Percentiles rank a stretch among this genome's conserved stretches.
phyloP scores from a whole-genome alignment of 2,888 invertebrate genomes.

The Pterostichus niger region DNA sequence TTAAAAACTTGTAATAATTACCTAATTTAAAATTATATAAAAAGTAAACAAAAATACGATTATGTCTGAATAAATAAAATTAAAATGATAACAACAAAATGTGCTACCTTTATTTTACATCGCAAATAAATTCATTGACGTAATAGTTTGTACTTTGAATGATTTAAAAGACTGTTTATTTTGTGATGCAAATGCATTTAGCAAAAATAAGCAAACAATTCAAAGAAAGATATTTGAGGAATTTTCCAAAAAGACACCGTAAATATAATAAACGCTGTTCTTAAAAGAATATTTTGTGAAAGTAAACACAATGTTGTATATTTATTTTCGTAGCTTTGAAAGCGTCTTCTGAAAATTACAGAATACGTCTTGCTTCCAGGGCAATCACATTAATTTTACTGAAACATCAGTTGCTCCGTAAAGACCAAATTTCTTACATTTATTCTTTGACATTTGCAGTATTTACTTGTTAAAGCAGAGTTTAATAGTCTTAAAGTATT shows the following conservation, averaged over 20 bases:
- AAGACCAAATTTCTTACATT: too few species aligned
- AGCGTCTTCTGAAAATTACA: neutral
- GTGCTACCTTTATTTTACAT: too few species aligned
- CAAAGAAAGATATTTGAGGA: constrained; percentile 29
- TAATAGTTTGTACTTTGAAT: too few species aligned
- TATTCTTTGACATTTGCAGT: too few species aligned
- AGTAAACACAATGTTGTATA: constrained; percentile 21
- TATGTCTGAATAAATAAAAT: too few species aligned
- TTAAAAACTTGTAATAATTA: too few species aligned
- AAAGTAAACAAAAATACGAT: too few species aligned
- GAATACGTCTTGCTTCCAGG: constrained; percentile 1
- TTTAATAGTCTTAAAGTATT: too few species aligned
- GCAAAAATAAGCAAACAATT: constrained; percentile 5
- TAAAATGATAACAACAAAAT: too few species aligned
- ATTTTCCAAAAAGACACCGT: constrained; percentile 10
- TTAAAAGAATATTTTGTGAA: constrained; percentile 24
- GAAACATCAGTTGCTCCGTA: neutral
- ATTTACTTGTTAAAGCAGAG: too few species aligned
- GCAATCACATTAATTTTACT: constrained; percentile 12
- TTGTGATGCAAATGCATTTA: constrained; percentile 20
- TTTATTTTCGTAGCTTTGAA: constrained; percentile 36
- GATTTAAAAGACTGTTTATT: neutral
- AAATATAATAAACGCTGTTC: constrained; percentile 35
- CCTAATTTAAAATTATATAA: too few species aligned
- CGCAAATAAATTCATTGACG: too few species aligned